Conservation (phyloP, 1,140 invertebrate species). For the Tetraneura akinire region DNA sequence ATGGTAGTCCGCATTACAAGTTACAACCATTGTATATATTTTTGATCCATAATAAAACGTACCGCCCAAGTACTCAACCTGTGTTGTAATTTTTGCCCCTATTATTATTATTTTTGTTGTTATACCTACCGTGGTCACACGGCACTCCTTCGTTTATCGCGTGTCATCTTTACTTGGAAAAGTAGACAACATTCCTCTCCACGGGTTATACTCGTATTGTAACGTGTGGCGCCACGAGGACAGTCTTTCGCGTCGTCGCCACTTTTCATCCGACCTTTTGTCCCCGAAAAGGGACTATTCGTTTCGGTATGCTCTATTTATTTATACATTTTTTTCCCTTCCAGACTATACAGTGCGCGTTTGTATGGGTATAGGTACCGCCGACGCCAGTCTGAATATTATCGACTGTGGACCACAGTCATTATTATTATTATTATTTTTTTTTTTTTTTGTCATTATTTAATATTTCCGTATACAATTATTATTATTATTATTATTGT, state of each 20-base stretch:
- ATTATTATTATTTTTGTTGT: neutral
- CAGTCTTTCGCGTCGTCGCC: neutral
- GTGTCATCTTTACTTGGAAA: neutral
- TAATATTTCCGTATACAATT: neutral
- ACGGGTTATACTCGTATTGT: neutral
- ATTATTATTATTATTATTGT: neutral
- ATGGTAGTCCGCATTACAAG: no score
- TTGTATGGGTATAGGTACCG: neutral
- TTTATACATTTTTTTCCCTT: slow-evolving; percentile 2
- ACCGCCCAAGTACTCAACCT: neutral
- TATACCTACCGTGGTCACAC: neutral
- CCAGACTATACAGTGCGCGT: no score
- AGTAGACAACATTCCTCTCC: slow-evolving; percentile 18
- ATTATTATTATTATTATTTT: no score
- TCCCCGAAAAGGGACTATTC: slow-evolving; percentile 34
- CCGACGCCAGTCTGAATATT: neutral
- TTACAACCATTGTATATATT: no score
- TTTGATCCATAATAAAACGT: neutral
- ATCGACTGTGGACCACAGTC: neutral
- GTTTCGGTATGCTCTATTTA: neutral
- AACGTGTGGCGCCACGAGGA: slow-evolving; percentile 6
- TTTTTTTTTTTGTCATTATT: neutral
- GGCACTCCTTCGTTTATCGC: slow-evolving; percentile 21
- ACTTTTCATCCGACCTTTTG: slow-evolving; percentile 5
- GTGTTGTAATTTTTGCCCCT: neutral